Conservation (phyloP, 2,113 vertebrate species). For the Spea bombifrons region DNA sequence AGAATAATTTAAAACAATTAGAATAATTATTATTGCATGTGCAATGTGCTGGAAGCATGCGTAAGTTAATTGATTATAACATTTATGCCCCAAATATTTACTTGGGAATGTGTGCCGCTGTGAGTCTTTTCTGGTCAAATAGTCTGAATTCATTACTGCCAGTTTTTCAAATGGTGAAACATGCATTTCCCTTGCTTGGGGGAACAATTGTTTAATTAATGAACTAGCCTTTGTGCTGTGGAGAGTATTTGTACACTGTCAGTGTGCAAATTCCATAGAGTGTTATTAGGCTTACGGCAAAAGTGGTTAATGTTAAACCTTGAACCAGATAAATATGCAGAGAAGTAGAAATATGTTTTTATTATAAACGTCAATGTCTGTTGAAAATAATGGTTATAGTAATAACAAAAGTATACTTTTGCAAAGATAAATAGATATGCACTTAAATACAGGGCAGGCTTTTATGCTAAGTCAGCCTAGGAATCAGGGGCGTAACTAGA, state of each 20-base stretch:
- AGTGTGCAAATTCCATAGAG: conserved; percentile 5
- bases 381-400: neutral
- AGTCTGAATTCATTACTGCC: neutral
- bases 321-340: neutral
- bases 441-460: neutral
- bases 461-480: neutral
- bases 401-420: neutral
- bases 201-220: conserved; percentile 1
- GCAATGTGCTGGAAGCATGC: neutral
- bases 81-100: neutral
- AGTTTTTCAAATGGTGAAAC: neutral
- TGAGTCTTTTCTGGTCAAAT: neutral
- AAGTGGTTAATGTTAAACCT: neutral
- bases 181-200: neutral
- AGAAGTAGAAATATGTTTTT: neutral
- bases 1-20: no score
- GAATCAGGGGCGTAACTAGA: no score
- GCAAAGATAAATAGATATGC: neutral
- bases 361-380: neutral
- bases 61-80: neutral
- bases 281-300: neutral
- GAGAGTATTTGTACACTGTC: neutral
- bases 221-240: neutral
- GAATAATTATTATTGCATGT: no score
- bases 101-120: neutral